A percentile compares a stretch with the other conserved stretches of the same genome.
These are phyloP conservation scores for Otis tarda DNA, from an alignment of 2,113 vertebrate genomes.

Conservation along the genomic window DNA sequence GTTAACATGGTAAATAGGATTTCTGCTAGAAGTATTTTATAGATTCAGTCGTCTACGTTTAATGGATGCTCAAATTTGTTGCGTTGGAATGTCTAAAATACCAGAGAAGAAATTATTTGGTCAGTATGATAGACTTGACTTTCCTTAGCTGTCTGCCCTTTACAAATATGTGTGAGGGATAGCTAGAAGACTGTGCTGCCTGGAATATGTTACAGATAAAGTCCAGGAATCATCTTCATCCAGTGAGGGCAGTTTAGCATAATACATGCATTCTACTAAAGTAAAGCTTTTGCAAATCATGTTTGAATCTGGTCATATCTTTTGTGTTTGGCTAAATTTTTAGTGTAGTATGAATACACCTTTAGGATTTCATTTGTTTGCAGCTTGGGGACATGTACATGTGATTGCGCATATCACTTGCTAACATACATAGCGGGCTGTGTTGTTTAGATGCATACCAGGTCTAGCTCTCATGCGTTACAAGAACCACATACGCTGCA, in stretches of 20 bases:
- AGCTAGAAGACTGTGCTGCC: background rate
- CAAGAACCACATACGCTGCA: no score
- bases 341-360: background rate
- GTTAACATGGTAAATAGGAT: background rate
- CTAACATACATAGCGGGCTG: background rate
- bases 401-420: background rate
- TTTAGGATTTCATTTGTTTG: background rate
- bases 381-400: rapidly evolving
- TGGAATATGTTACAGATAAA: background rate
- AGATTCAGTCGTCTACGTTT: background rate
- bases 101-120: background rate
- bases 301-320: background rate
- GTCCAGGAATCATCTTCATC: background rate
- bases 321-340: background rate
- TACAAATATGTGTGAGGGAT: background rate
- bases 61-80: background rate
- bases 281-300: background rate
- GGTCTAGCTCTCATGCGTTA: rapidly evolving
- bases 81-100: background rate
- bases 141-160: background rate
- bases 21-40: background rate
- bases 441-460: background rate
- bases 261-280: background rate
- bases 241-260: background rate
- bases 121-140: background rate